These are phyloP conservation scores for Sphaerophoria taeniata DNA, from an alignment of 2,888 invertebrate genomes.

Conservation along the genomic window DNA sequence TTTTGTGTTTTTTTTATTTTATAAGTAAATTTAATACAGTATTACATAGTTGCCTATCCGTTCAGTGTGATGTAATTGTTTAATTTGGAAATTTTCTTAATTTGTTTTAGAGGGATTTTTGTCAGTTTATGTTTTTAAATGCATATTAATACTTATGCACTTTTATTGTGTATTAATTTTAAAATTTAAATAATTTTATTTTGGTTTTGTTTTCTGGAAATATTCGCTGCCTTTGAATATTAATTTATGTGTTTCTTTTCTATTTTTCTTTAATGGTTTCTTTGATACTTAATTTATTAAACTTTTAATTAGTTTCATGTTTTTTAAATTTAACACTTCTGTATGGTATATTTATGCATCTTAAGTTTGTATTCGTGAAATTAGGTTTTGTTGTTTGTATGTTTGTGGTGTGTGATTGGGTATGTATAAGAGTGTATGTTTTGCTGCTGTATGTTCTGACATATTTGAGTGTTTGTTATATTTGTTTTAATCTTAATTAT, in stretches of 20 bases:
- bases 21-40: constrained; percentile 70
- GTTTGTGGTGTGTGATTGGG: constrained; percentile 71
- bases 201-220: constrained; percentile 35
- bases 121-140: constrained; percentile 47
- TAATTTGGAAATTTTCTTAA: constrained; percentile 52
- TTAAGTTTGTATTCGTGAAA: constrained; percentile 49
- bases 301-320: constrained; percentile 75
- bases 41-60: constrained; percentile 60
- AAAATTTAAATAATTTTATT: constrained; percentile 14
- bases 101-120: constrained; percentile 68
- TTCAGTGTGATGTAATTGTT: constrained; percentile 52
- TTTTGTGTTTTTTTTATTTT: constrained; percentile 75
- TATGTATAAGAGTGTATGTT: constrained; percentile 56
- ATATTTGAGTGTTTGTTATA: constrained; percentile 44
- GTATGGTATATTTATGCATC: constrained; percentile 30
- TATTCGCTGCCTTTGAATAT: constrained; percentile 69
- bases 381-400: constrained; percentile 52
- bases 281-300: constrained; percentile 56
- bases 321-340: constrained; percentile 51
- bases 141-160: constrained; percentile 39
- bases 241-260: constrained; percentile 45
- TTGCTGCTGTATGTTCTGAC: constrained; percentile 76
- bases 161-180: constrained; percentile 24
- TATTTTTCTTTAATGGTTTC: constrained; percentile 36
- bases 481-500: constrained; percentile 21